Evolutionary conservation across 2,888 invertebrate species (phyloP).

Genomic region (Sarcophaga carnaria): DNA sequence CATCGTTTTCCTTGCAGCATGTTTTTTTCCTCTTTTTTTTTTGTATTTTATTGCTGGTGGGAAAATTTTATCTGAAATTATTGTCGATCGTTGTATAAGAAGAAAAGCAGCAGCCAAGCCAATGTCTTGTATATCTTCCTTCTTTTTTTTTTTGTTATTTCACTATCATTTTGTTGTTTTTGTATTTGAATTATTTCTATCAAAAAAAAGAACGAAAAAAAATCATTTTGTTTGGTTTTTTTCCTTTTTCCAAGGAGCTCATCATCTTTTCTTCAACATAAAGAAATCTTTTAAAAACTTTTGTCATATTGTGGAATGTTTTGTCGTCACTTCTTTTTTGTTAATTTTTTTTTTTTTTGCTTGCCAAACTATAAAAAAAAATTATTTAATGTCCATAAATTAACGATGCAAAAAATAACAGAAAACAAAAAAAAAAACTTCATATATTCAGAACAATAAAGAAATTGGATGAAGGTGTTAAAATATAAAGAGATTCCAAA

Average conservation of each 20-base stretch:
- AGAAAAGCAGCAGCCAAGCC: conserved; percentile 36
- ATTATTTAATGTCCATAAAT: conserved; percentile 79
- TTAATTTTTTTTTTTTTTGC: neutral
- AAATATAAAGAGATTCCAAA: conserved; percentile 74
- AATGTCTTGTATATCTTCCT: conserved; percentile 55
- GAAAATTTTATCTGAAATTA: conserved; percentile 79
- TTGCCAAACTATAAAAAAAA: conserved; percentile 64
- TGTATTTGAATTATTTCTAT: conserved; percentile 25
- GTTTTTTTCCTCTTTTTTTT: conserved; percentile 13
- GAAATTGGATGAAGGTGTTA: conserved; percentile 81
- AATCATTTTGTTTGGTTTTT: conserved; percentile 38
- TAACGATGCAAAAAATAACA: conserved; percentile 72
- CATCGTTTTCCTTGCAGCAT: conserved; percentile 22
- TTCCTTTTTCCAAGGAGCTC: conserved; percentile 44
- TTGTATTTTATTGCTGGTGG: conserved; percentile 75
- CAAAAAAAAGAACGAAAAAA: no score
- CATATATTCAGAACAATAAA: conserved; percentile 71
- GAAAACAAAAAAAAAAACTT: conserved; percentile 64
- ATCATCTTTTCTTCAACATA: conserved; percentile 65
- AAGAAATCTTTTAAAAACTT: conserved; percentile 71
- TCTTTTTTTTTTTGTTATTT: conserved; percentile 28
- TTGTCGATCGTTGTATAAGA: conserved; percentile 74
- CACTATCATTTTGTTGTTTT: conserved; percentile 19
- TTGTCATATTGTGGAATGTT: conserved; percentile 81
- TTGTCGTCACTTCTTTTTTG: conserved; percentile 79